Percentiles rank a stretch among this genome's conserved stretches.
phyloP scores from a whole-genome alignment of 2,888 invertebrate species.

The Dromius quadrimaculatus region DNA sequence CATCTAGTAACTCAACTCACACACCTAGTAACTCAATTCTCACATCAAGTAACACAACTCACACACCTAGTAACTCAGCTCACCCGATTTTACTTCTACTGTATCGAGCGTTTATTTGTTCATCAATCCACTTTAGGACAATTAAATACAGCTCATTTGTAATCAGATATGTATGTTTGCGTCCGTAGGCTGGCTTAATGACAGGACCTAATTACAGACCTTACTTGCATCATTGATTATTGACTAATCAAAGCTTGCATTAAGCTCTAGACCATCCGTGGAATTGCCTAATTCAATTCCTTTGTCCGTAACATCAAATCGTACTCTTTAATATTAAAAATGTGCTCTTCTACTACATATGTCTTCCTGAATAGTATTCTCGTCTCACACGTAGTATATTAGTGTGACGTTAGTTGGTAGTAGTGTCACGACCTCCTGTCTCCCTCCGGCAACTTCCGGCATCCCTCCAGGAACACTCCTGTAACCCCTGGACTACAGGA shows the following conservation, averaged over 20 bases:
- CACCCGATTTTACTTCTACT: no score
- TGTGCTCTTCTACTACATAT: neutral
- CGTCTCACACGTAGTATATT: neutral
- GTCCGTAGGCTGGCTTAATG: neutral
- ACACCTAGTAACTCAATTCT: no score
- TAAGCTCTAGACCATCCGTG: neutral
- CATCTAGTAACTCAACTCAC: no score
- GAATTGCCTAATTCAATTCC: neutral
- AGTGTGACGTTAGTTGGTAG: neutral
- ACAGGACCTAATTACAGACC: slow-evolving; percentile 37
- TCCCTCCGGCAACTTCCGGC: neutral
- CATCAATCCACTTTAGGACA: no score
- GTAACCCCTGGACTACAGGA: no score
- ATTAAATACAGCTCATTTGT: no score
- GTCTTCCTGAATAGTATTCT: neutral
- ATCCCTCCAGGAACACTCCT: neutral
- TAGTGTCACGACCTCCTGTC: slow-evolving; percentile 3
- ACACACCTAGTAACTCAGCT: no score
- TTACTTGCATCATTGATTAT: slow-evolving; percentile 31
- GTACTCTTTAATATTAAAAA: neutral
- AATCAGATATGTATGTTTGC: slow-evolving; percentile 22
- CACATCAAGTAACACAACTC: no score
- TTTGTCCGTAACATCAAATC: neutral
- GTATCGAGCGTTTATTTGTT: no score
- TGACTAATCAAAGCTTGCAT: slow-evolving; percentile 24